Percentiles rank a stretch among this genome's conserved stretches.
Evolutionary conservation across 2,797 vertebrate genomes (phyloP).

Genomic region (Pyrocephalus nanus): DNA sequence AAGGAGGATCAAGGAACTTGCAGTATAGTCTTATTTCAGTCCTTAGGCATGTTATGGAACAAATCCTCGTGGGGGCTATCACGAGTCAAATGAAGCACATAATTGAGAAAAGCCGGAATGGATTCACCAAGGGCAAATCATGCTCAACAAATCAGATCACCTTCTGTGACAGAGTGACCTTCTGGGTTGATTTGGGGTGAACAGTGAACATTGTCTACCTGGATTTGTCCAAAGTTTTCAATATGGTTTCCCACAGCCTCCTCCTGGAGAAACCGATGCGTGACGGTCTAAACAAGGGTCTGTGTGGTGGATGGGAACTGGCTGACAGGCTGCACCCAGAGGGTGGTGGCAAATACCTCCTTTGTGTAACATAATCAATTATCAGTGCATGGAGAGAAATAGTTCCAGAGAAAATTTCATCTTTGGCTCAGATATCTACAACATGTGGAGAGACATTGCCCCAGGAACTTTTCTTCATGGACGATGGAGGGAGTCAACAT

Average conservation of each 20-base stretch:
- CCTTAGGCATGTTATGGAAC: background rate
- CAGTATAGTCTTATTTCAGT: background rate
- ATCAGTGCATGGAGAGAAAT: background rate
- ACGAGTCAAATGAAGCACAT: background rate
- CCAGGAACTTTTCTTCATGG: background rate
- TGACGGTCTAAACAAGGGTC: background rate
- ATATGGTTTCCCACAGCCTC: background rate
- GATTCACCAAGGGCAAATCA: background rate
- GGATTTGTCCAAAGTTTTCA: background rate
- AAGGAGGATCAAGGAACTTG: background rate
- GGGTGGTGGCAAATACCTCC: background rate
- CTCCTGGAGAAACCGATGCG: background rate
- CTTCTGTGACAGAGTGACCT: background rate
- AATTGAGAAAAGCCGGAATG: background rate
- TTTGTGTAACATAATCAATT: background rate
- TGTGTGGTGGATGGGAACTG: background rate
- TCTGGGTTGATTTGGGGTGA: background rate
- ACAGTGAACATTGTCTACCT: background rate
- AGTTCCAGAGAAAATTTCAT: background rate
- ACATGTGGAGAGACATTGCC: background rate
- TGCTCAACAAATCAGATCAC: background rate
- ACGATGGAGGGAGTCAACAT: background rate
- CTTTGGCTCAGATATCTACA: background rate
- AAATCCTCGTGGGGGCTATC: background rate
- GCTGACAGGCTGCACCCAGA: background rate